Percentiles rank a stretch among this genome's conserved stretches.
phyloP scores from a whole-genome alignment of 2,888 invertebrate species.

The Leptinotarsa tumamoca region DNA sequence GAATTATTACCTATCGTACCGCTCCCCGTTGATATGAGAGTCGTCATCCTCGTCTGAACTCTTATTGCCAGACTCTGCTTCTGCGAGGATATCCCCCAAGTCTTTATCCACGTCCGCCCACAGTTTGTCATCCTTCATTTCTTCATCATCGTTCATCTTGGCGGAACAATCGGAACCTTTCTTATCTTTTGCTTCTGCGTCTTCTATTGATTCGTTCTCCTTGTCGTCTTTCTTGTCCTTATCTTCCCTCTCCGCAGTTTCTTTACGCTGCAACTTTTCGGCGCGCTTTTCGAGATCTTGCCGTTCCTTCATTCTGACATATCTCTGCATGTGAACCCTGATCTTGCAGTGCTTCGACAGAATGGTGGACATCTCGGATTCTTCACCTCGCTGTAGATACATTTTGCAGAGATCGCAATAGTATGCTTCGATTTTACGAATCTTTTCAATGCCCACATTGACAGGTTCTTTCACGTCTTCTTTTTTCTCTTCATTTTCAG shows the following conservation, averaged over 20 bases:
- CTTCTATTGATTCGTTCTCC: slow-evolving; percentile 29
- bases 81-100: slow-evolving; percentile 80
- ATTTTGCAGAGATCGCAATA: slow-evolving; percentile 85
- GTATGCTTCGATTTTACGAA: slow-evolving; percentile 82
- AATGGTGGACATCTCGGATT: slow-evolving; percentile 49
- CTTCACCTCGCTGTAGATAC: slow-evolving; percentile 75
- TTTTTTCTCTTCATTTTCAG: slow-evolving; percentile 51
- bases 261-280: slow-evolving; percentile 75
- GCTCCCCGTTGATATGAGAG: slow-evolving; percentile 68
- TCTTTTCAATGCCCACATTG: slow-evolving; percentile 81
- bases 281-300: slow-evolving; percentile 79
- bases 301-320: slow-evolving; percentile 82
- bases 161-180: slow-evolving; percentile 14
- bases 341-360: slow-evolving; percentile 75
- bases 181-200: slow-evolving; percentile 23
- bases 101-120: slow-evolving; percentile 89
- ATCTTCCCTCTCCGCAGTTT: slow-evolving; percentile 67
- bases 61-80: slow-evolving; percentile 72
- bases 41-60: slow-evolving; percentile 79
- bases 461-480: slow-evolving; percentile 73
- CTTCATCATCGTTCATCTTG: slow-evolving; percentile 44
- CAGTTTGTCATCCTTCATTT: slow-evolving; percentile 73
- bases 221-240: slow-evolving; percentile 65
- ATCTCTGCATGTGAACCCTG: slow-evolving; percentile 81
- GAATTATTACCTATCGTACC: slow-evolving; percentile 63